Conservation (phyloP, 2,113 vertebrate genomes). For the Upupa epops region DNA sequence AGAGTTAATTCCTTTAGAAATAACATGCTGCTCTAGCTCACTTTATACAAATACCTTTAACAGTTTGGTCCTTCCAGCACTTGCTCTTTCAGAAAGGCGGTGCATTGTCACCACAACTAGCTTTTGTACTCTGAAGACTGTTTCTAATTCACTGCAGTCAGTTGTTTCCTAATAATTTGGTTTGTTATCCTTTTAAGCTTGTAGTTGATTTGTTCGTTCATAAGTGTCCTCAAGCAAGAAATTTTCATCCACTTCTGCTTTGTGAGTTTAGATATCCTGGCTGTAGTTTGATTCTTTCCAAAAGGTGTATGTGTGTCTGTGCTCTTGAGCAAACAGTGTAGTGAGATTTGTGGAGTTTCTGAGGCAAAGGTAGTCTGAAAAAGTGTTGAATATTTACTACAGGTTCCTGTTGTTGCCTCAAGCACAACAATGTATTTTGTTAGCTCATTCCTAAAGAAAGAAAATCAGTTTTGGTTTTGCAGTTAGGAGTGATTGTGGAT, state of each 20-base stretch:
- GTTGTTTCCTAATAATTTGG: background rate
- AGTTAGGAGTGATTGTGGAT: background rate
- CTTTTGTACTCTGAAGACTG: background rate
- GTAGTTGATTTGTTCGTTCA: constrained; percentile 20
- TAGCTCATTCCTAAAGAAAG: background rate
- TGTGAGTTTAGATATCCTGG: background rate
- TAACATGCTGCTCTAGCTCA: constrained; percentile 57
- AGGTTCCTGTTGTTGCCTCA: background rate
- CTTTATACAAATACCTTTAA: constrained; percentile 39
- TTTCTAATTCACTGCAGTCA: background rate
- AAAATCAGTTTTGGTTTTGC: background rate
- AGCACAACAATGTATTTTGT: background rate
- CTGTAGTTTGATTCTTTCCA: background rate
- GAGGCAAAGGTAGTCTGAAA: background rate
- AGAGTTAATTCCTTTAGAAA: constrained; percentile 52
- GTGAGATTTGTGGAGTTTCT: background rate
- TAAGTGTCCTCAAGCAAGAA: constrained; percentile 7
- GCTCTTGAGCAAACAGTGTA: background rate
- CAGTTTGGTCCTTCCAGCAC: constrained; percentile 19
- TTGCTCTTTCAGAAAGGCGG: background rate
- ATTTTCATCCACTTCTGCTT: background rate
- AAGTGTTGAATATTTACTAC: background rate
- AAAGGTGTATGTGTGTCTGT: background rate
- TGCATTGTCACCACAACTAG: background rate
- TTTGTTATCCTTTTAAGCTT: constrained; percentile 4